Conservation (phyloP, 1,140 invertebrate species). For the Scaptomyza pallida region DNA sequence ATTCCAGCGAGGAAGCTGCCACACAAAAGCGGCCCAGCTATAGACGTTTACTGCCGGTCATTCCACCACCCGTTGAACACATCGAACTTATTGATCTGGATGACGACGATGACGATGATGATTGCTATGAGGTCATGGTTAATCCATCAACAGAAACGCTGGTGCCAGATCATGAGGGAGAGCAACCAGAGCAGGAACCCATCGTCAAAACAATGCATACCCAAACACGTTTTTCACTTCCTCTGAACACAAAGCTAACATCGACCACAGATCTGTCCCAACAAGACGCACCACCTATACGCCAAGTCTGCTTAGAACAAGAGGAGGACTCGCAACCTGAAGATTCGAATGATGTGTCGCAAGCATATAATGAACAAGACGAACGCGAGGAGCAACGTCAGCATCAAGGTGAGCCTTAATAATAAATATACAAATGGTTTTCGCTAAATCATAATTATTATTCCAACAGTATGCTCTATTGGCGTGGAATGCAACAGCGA, state of each 20-base stretch:
- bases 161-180: conserved; percentile 45
- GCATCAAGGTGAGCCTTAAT: background rate
- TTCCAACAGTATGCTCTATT: background rate
- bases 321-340: background rate
- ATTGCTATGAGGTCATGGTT: conserved; percentile 55
- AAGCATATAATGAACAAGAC: background rate
- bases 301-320: background rate
- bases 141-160: conserved; percentile 49
- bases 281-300: background rate
- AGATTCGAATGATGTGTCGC: background rate
- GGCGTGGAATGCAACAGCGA: conserved; percentile 35
- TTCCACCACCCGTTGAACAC: conserved; percentile 1
- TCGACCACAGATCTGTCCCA: conserved; percentile 53
- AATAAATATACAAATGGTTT: no score
- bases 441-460: background rate
- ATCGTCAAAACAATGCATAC: conserved; percentile 34
- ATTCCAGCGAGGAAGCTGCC: conserved; percentile 32
- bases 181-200: background rate
- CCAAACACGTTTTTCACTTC: conserved; percentile 7
- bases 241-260: conserved; percentile 39
- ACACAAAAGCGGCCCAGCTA: conserved; percentile 32
- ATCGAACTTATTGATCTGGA: conserved; percentile 59
- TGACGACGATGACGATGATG: conserved; percentile 62
- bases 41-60: conserved; percentile 39
- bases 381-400: background rate